These are phyloP conservation scores for Smittia aterrima DNA, from an alignment of 2,888 invertebrate genomes.

Conservation along the genomic window DNA sequence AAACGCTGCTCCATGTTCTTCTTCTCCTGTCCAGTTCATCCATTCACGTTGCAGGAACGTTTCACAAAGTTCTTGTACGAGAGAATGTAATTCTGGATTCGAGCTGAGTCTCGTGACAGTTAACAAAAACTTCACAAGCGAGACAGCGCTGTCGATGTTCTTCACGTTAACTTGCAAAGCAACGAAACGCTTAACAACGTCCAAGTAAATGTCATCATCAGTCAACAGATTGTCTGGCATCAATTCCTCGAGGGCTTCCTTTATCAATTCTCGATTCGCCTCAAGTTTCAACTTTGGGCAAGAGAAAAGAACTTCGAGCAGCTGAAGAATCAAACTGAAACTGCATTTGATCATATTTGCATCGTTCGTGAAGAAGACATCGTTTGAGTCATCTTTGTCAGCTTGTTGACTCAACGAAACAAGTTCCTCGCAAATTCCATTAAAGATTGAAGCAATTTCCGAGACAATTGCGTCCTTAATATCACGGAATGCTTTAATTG, in stretches of 20 bases:
- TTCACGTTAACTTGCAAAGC: neutral
- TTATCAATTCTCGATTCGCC: neutral
- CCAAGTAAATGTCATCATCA: neutral
- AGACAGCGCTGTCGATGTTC: slow-evolving; percentile 20
- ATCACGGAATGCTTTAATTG: neutral
- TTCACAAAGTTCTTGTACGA: neutral
- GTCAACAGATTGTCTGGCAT: neutral
- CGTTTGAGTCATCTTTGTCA: slow-evolving; percentile 9
- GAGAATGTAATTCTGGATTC: neutral
- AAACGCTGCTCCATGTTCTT: slow-evolving; percentile 17
- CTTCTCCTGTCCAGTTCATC: neutral
- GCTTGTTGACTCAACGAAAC: neutral
- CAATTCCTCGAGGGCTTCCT: neutral
- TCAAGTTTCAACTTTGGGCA: slow-evolving; percentile 5
- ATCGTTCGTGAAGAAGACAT: neutral
- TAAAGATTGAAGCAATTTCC: neutral
- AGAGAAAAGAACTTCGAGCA: neutral
- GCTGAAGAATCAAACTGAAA: neutral
- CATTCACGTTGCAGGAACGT: neutral
- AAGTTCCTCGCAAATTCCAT: slow-evolving; percentile 5
- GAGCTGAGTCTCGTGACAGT: neutral
- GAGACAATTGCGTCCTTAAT: neutral
- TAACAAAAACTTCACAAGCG: neutral
- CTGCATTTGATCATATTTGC: neutral
- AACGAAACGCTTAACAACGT: neutral